Evolutionary conservation across 1,140 invertebrate species (phyloP), one percentile per base, ranked within the genome.

Genomic region (Eueides isabella): DNA sequence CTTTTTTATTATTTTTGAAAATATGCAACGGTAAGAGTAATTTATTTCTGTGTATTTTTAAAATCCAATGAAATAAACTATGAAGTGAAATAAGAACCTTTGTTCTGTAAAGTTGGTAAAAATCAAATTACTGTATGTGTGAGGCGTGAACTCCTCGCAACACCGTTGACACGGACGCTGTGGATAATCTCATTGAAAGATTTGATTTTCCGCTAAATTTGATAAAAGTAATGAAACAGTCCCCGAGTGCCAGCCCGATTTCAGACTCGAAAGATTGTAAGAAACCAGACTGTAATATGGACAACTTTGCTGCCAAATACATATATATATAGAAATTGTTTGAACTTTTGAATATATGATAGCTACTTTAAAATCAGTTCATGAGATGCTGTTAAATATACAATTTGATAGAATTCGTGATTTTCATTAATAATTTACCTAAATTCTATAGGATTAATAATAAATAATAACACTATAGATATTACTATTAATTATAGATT

Each of bases 141-240:
- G 61, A 63, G 41, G 61, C 67, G 67, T 55, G 62, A 72, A 64
- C 31, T 72, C 69, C 55, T 76, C 70, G 70, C 30, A 63, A 65
- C 63, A 65, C 66, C 31, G 70, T 72, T 72, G 70, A 69, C 72
- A 66, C 66, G 72, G 62, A 85, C 79, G 78, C 72, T 70, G 68
- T 83, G 83, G 88, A 88, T 92, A 92, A 92, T 91, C 86, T 82
- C 84, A 87, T 91, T 84, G 85, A 91, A 89, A 87, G 89, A 92
- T 91, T 91, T 91, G 88, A 91, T 91, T 91, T 92, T 92, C 88
- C 88, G 83, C 85, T 87, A 91, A 92, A 91, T 91, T 92, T 88
- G 83, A 92, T 91, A 87, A 86, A 87, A 89, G 89, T 91, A 91
- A 92, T 91, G 88, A 91, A 89, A 92, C 84, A 86, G 81, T 86